Conservation (phyloP, 2,113 vertebrate species). For the Symphodus melops region DNA sequence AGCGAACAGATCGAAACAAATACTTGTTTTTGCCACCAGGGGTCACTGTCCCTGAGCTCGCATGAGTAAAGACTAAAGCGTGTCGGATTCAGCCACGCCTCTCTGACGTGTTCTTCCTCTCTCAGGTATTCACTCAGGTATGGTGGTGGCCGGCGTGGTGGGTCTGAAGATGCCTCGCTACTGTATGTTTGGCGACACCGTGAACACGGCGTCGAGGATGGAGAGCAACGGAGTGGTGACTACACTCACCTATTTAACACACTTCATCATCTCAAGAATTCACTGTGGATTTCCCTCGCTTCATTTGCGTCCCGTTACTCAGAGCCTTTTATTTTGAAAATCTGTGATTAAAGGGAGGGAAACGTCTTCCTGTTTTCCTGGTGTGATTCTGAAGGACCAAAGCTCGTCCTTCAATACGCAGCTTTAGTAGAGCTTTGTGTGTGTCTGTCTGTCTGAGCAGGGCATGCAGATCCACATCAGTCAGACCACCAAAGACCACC, state of each 20-base stretch:
- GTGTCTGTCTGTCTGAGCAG: conserved; percentile 64
- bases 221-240: conserved; percentile 83
- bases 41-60: neutral
- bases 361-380: neutral
- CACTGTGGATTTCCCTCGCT: conserved; percentile 4
- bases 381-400: neutral
- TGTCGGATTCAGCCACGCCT: too few species aligned
- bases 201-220: conserved; percentile 83
- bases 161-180: conserved; percentile 85
- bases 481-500: conserved; percentile 83
- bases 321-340: conserved; percentile 37
- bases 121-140: conserved; percentile 80
- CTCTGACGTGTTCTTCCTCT: too few species aligned
- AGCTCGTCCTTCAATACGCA: neutral
- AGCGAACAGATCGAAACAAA: neutral
- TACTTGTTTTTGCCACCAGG: conserved; percentile 1
- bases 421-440: conserved; percentile 38
- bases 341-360: conserved; percentile 8
- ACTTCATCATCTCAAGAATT: neutral
- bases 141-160: conserved; percentile 82
- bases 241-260: neutral
- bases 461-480: conserved; percentile 86
- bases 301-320: conserved; percentile 55
- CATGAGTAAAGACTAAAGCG: too few species aligned
- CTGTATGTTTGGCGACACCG: conserved; percentile 80